Evolutionary conservation across 2,113 vertebrate genomes (phyloP).

Genomic region (Myrmecobius fasciatus): DNA sequence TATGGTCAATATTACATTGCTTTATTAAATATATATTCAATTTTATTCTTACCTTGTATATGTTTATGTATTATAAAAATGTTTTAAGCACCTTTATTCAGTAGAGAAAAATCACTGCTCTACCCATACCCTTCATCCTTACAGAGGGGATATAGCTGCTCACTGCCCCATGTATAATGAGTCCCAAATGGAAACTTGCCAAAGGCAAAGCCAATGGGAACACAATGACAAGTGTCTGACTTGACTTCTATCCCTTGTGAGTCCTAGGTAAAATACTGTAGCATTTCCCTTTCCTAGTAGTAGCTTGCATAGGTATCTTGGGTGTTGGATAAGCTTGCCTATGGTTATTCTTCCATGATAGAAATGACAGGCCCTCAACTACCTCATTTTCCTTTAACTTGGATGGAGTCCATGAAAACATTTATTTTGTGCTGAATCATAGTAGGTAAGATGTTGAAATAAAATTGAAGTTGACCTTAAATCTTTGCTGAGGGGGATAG

Average conservation of each 20-base stretch:
- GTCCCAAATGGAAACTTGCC: slow-evolving; percentile 44
- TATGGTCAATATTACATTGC: slow-evolving; percentile 14
- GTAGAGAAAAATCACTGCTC: neutral
- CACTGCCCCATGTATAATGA: neutral
- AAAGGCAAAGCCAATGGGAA: slow-evolving; percentile 3
- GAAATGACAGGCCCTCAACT: neutral
- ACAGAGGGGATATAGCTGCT: slow-evolving; percentile 14
- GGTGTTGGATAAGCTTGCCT: neutral
- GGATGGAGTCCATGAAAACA: neutral
- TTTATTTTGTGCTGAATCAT: neutral
- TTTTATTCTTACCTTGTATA: slow-evolving; percentile 8
- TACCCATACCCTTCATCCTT: neutral
- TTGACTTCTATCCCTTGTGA: neutral
- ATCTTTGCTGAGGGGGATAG: neutral
- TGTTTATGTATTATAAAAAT: slow-evolving; percentile 41
- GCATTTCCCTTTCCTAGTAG: neutral
- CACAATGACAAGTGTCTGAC: neutral
- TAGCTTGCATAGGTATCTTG: neutral
- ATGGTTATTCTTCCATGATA: neutral
- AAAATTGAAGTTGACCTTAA: neutral
- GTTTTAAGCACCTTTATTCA: slow-evolving; percentile 45
- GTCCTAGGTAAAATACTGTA: neutral
- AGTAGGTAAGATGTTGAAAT: neutral
- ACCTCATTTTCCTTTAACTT: neutral
- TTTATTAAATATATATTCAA: slow-evolving; percentile 35